These are phyloP conservation scores for Ennomos erosarius DNA, from an alignment of 2,888 invertebrate species.

Conservation along the genomic window DNA sequence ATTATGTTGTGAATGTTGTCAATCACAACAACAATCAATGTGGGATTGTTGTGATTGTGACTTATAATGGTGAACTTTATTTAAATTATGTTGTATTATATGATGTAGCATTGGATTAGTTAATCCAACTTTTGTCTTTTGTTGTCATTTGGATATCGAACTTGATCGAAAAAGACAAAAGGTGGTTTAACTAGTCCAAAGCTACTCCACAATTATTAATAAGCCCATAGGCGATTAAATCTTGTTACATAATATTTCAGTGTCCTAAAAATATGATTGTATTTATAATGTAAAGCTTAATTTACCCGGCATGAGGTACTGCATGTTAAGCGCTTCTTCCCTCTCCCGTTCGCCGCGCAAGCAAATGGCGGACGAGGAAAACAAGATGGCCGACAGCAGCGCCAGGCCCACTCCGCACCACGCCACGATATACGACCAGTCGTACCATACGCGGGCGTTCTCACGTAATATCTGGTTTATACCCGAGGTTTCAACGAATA, in stretches of 20 bases:
- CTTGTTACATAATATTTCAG: slow-evolving; percentile 6
- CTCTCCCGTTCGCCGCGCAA: slow-evolving; percentile 96
- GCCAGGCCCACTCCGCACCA: slow-evolving; percentile 98
- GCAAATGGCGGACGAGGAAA: slow-evolving; percentile 97
- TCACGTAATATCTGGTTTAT: slow-evolving; percentile 92
- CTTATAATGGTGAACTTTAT: too few relatives aligned
- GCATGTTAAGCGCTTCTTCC: slow-evolving; percentile 98
- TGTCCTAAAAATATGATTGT: slow-evolving; percentile 13
- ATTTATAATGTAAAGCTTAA: slow-evolving; percentile 49
- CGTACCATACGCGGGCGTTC: slow-evolving; percentile 94
- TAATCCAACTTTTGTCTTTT: too few relatives aligned
- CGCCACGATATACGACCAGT: slow-evolving; percentile 98
- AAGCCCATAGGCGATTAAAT: slow-evolving; percentile 8
- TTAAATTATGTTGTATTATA: background rate
- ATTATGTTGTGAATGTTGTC: too few relatives aligned
- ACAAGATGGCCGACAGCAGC: slow-evolving; percentile 95
- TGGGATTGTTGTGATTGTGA: too few relatives aligned
- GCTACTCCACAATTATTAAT: too few relatives aligned
- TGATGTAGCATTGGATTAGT: too few relatives aligned
- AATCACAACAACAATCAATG: too few relatives aligned
- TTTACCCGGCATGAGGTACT: slow-evolving; percentile 98
- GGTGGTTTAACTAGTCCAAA: too few relatives aligned
- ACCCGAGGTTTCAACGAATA: slow-evolving; percentile 46
- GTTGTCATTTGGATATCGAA: too few relatives aligned
- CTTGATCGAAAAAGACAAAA: too few relatives aligned